Base-by-base conservation (phyloP, 2,888 invertebrate genomes). In the Protodeltote pygarga region DNA sequence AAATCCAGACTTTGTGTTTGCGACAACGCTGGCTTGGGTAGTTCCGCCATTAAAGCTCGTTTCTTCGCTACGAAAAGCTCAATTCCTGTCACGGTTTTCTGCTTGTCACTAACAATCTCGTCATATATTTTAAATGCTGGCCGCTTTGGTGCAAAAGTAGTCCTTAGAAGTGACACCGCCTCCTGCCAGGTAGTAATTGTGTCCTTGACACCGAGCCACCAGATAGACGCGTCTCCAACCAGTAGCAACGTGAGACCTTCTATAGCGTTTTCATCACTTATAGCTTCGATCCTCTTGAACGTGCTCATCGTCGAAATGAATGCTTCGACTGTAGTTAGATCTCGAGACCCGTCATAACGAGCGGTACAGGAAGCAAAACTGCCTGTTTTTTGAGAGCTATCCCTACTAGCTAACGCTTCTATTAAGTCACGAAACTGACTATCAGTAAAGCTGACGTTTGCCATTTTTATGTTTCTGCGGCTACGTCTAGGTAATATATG, bases 371-470 rank as follows among this genome's bases (percentile, higher is more conserved):
- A 4, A 3, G 27, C 20, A 19, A 44, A 35, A 5, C 23, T 44
- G 24, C 29, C 29, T 1, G 23, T n/a, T 10, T 15, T 35, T 4
- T n/a, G 17, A 2, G 29, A 5, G 3, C 6, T n/a, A 28, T 27
- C 5, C 2, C 35, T 9, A 17, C 1, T 29, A 1, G 27, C 33
- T 10, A 28, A 14, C 14, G 14, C 29, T n/a, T 16, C 9, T 19
- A 41, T 17, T 3, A 44, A 10, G 2, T 42, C 21, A 1, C 23
- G 28, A 6, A 44, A 44, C 29, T 45, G 44, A 15, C 37, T 31
- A 19, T 45, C 28, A 17, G 44, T 5, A 6, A 35, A 35, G 23
- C 35, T 44, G 28, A 44, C 35, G 29, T 44, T 44, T 5, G 29
- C 9, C 29, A 44, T 37, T 21, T 8, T 1, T 15, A 17, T 42